Evolutionary conservation across 1,140 invertebrate species (phyloP), one percentile per base, ranked within the genome.

Genomic region (Glossosoma conforme): DNA sequence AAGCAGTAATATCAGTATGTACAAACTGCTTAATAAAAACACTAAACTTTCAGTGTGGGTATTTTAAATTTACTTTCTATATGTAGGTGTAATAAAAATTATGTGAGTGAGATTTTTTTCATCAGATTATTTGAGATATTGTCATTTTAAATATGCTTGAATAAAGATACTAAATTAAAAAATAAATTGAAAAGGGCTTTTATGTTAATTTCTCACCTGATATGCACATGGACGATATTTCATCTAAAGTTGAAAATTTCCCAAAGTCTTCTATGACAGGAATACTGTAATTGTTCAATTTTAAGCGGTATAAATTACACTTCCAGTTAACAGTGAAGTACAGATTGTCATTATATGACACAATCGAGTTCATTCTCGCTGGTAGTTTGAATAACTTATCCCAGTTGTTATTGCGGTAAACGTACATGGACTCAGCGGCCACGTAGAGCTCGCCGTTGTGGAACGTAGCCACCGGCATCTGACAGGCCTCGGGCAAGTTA

Each of bases 381-480:
- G 35, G 32, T 18, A 51, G 18, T 20, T 46, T 21, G 11, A 32
- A 44, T 6, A 58, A 36, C n/a, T 36, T 18, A 8, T 46, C 24
- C 56, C 56, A 58, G 9, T 14, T n/a, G 37, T 54, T 37, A 10
- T 52, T 38, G n/a, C 48, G 33, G 9, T 42, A 54, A 9, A 58
- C 52, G 22, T 58, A 58, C 25, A 58, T 33, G 41, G 50, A 36
- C 10, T 54, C 43, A 5, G 46, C 43, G 0, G 48, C 44, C 14
- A 58, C 52, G 17, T 49, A 58, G 10, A 58, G 43, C 8, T 54
- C 42, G n/a, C 40, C 44, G 9, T 58, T 54, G 25, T 58, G 56
- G 21, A 58, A 51, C 8, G 47, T 47, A 13, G 52, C 56, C 9
- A 54, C 47, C 1, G 47, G 30, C 2, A 20, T 46, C 14, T 48